phyloP scores from a whole-genome alignment of 23 tunicate genomes.

The Diplosoma virens region DNA sequence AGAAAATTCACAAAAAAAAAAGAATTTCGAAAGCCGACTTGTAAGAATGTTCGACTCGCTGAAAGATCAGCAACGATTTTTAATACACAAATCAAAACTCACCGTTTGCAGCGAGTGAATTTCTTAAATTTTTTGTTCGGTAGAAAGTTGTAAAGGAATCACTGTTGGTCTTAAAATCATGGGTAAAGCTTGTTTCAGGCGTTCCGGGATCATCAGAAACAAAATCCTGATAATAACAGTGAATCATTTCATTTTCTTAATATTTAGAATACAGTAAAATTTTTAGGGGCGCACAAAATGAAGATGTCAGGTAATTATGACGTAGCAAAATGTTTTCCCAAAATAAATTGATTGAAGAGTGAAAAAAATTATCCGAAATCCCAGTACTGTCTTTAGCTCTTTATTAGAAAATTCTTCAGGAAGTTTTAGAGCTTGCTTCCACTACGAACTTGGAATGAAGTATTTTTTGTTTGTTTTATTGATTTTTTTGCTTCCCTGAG shows the following conservation, averaged over 20 bases:
- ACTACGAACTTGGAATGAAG: too few species aligned
- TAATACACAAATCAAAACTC: background rate
- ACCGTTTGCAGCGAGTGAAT: background rate
- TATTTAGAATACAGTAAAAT: background rate
- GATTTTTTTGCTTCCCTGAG: too few species aligned
- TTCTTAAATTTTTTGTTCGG: background rate
- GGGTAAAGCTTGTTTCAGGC: constrained; percentile 56
- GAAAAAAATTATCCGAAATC: too few species aligned
- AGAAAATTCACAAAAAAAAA: too few species aligned
- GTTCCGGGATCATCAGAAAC: constrained; percentile 75
- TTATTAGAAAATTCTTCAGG: too few species aligned
- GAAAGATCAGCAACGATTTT: too few species aligned
- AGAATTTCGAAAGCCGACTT: too few species aligned
- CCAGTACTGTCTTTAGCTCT: too few species aligned
- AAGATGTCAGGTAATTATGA: background rate
- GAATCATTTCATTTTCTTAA: background rate
- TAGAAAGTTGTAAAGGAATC: constrained; percentile 42
- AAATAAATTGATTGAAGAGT: too few species aligned
- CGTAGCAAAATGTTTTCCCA: background rate
- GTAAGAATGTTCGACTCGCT: too few species aligned
- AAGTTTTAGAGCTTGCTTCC: too few species aligned
- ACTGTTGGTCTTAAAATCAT: constrained; percentile 51
- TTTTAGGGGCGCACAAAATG: background rate
- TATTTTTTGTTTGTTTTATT: too few species aligned
- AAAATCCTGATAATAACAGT: constrained; percentile 37